These are phyloP conservation scores for Nephrotoma flavescens DNA, from an alignment of 2,888 invertebrate genomes.

Conservation along the genomic window DNA sequence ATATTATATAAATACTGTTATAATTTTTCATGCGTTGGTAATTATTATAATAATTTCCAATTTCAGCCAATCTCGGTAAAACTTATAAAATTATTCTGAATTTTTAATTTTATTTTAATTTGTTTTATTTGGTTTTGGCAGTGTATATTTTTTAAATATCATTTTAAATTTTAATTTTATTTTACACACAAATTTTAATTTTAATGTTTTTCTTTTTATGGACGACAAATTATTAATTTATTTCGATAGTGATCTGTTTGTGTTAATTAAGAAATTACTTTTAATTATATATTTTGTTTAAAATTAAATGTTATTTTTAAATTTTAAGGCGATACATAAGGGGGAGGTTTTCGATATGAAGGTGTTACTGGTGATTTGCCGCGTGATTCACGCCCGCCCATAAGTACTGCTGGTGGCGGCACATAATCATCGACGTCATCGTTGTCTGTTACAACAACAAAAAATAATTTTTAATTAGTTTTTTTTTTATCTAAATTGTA, in stretches of 20 bases:
- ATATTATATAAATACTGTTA: neutral
- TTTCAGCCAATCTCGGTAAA: neutral
- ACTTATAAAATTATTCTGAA: neutral
- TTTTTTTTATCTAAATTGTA: neutral
- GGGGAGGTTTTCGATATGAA: conserved; percentile 89
- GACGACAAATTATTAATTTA: neutral
- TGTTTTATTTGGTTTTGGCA: neutral
- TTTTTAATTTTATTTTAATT: neutral
- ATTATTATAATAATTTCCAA: neutral
- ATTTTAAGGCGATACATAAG: conserved; percentile 90
- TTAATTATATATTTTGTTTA: neutral
- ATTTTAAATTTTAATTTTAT: neutral
- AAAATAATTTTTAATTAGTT: conserved; percentile 11
- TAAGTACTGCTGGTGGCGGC: conserved; percentile 68
- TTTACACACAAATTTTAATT: neutral
- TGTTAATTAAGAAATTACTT: neutral
- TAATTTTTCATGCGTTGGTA: neutral
- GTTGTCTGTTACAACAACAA: conserved; percentile 14
- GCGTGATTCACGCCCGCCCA: conserved; percentile 47
- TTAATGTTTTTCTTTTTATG: neutral
- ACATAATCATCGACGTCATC: conserved; percentile 66
- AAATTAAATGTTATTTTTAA: neutral
- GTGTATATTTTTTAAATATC: neutral
- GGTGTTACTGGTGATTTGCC: conserved; percentile 70
- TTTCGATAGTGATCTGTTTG: neutral